Percentiles rank a stretch among this genome's conserved stretches.
Conservation (phyloP, 1,140 invertebrate genomes). For the Cephus cinctus region DNA sequence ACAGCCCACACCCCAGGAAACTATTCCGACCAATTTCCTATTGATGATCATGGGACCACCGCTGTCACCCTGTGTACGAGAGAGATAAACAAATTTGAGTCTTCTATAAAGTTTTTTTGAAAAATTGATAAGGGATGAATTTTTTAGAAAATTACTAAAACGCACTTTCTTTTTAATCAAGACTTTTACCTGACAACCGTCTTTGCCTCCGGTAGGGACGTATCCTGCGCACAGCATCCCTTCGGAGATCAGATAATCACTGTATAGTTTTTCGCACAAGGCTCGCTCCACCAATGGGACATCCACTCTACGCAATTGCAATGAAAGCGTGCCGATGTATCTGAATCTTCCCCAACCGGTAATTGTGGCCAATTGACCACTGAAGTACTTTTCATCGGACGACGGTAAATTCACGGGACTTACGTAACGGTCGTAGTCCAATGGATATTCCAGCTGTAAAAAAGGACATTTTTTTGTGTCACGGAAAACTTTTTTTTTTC, state of each 20-base stretch:
- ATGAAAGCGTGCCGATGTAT: constrained; percentile 50
- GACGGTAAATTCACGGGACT: too few relatives aligned
- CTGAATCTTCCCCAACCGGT: constrained; percentile 62
- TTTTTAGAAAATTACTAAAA: constrained; percentile 1
- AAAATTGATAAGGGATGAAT: not conserved
- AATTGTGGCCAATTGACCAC: constrained; percentile 50
- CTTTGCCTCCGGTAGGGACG: constrained; percentile 59
- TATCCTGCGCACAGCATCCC: constrained; percentile 65
- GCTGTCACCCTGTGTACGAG: constrained; percentile 54
- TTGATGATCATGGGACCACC: constrained; percentile 61
- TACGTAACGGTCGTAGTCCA: too few relatives aligned
- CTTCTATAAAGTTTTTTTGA: too few relatives aligned
- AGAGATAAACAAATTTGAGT: constrained; percentile 6
- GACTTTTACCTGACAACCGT: constrained; percentile 53
- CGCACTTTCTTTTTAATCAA: not conserved
- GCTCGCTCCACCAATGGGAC: constrained; percentile 47
- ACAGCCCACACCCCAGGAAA: constrained; percentile 74
- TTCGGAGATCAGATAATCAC: constrained; percentile 44
- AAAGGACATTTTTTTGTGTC: too few relatives aligned
- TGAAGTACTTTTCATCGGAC: too few relatives aligned
- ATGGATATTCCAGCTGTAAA: too few relatives aligned
- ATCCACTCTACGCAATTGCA: constrained; percentile 49
- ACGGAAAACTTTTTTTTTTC: too few relatives aligned
- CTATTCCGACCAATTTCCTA: constrained; percentile 63
- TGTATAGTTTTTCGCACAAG: constrained; percentile 43